These are phyloP conservation scores for Euplagia quadripunctaria DNA, from an alignment of 2,888 invertebrate genomes.

Conservation along the genomic window DNA sequence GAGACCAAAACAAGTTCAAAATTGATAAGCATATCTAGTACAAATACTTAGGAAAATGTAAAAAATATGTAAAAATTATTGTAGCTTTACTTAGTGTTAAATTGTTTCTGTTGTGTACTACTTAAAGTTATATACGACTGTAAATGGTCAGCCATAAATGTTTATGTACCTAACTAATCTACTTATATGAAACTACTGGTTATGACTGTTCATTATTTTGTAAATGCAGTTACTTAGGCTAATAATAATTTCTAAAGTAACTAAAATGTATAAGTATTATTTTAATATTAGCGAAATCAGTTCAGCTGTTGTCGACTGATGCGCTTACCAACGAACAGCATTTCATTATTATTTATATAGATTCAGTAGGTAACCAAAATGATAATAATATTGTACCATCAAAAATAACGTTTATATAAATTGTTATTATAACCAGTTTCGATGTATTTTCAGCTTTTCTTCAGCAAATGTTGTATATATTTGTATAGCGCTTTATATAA, in stretches of 20 bases:
- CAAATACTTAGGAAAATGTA: slow-evolving; percentile 20
- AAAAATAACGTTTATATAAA: neutral
- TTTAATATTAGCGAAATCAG: neutral
- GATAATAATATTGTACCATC: neutral
- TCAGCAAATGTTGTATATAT: slow-evolving; percentile 29
- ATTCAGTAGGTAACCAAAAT: neutral
- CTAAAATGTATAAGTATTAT: neutral
- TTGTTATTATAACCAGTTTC: slow-evolving; percentile 6
- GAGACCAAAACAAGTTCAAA: slow-evolving; percentile 68
- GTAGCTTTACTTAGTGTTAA: slow-evolving; percentile 46
- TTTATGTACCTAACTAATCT: neutral
- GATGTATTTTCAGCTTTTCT: slow-evolving; percentile 46
- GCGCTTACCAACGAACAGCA: neutral
- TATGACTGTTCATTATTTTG: neutral
- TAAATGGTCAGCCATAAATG: slow-evolving; percentile 24
- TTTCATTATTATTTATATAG: neutral
- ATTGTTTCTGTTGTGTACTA: slow-evolving; percentile 22
- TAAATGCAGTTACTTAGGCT: too few species aligned
- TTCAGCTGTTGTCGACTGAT: neutral
- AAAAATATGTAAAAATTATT: slow-evolving; percentile 23
- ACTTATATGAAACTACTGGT: neutral
- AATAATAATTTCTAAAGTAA: neutral
- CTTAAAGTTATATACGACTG: slow-evolving; percentile 9
- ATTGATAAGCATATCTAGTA: slow-evolving; percentile 43
- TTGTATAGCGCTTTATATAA: slow-evolving; percentile 43